Conservation (phyloP, 2,113 vertebrate species). For the Polypterus senegalus region DNA sequence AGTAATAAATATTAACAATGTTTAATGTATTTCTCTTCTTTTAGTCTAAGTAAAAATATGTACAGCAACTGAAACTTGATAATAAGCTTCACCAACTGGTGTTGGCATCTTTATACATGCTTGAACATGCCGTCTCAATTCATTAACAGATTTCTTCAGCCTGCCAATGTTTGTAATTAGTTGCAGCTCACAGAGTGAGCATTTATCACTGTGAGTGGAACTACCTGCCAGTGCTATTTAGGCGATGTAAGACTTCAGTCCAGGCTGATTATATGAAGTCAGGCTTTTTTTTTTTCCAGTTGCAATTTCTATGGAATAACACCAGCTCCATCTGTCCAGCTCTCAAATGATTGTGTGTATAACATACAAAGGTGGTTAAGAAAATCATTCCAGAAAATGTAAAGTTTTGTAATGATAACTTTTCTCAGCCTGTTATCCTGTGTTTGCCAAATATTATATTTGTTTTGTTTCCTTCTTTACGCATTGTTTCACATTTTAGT, state of each 20-base stretch:
- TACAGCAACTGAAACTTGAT: slow-evolving; percentile 3
- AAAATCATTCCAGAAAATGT: too few relatives aligned
- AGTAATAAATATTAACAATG: too few relatives aligned
- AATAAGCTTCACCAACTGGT: slow-evolving; percentile 31
- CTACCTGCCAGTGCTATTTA: slow-evolving; percentile 29
- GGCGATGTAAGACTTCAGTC: slow-evolving; percentile 25
- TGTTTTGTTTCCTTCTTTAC: too few relatives aligned
- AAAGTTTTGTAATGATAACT: too few relatives aligned
- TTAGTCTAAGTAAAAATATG: not conserved
- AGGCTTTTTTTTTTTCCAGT: slow-evolving; percentile 24
- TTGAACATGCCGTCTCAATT: slow-evolving; percentile 43
- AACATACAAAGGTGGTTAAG: too few relatives aligned
- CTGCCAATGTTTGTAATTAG: slow-evolving; percentile 42
- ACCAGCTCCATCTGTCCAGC: slow-evolving; percentile 25
- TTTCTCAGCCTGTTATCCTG: too few relatives aligned
- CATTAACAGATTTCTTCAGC: slow-evolving; percentile 38
- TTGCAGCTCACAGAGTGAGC: slow-evolving; percentile 35
- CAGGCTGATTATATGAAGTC: slow-evolving; percentile 29
- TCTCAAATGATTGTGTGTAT: slow-evolving; percentile 2
- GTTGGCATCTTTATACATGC: slow-evolving; percentile 30
- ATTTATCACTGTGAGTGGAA: slow-evolving; percentile 33
- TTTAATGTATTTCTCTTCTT: not conserved
- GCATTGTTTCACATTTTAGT: too few relatives aligned
- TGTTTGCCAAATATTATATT: too few relatives aligned
- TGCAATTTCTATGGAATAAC: slow-evolving; percentile 25